A percentile compares a stretch with the other conserved stretches of the same genome.
Conservation (phyloP, 64 coral and sea anemone species). For the Dendrophyllia cribrosa region DNA sequence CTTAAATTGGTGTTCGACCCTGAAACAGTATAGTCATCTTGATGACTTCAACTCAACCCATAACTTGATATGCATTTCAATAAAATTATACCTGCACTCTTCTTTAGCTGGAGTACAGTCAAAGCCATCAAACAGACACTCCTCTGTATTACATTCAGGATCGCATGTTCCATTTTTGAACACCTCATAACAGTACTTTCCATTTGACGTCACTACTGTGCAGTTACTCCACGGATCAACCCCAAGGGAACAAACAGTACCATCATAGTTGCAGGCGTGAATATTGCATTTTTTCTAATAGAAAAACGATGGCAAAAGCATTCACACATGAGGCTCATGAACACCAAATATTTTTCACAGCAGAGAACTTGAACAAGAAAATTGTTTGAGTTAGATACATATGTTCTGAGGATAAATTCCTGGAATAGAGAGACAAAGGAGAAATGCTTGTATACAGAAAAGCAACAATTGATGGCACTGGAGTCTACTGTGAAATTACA, state of each 20-base stretch:
- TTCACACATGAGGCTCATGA: neutral
- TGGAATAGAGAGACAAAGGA: neutral
- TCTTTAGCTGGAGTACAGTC: conserved; percentile 67
- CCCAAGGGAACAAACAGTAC: conserved; percentile 83
- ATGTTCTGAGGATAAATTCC: neutral
- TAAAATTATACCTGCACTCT: conserved; percentile 32
- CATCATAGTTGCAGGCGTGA: conserved; percentile 83
- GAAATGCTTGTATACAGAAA: neutral
- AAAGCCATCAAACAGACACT: conserved; percentile 83
- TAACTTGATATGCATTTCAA: no score
- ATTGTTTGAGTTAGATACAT: no score
- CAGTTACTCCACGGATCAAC: conserved; percentile 81
- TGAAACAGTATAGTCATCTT: no score
- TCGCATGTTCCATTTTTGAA: conserved; percentile 76
- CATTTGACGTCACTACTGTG: conserved; percentile 45
- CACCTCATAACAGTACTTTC: conserved; percentile 65
- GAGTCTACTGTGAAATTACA: neutral
- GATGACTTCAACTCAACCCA: no score
- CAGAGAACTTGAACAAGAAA: neutral
- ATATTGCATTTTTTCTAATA: conserved; percentile 82
- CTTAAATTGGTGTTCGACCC: no score
- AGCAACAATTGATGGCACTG: neutral
- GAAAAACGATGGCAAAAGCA: neutral
- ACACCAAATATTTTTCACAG: neutral
- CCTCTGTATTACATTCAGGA: conserved; percentile 72